phyloP scores from a whole-genome alignment of 2,113 vertebrate genomes.

The Cyrtonyx montezumae region DNA sequence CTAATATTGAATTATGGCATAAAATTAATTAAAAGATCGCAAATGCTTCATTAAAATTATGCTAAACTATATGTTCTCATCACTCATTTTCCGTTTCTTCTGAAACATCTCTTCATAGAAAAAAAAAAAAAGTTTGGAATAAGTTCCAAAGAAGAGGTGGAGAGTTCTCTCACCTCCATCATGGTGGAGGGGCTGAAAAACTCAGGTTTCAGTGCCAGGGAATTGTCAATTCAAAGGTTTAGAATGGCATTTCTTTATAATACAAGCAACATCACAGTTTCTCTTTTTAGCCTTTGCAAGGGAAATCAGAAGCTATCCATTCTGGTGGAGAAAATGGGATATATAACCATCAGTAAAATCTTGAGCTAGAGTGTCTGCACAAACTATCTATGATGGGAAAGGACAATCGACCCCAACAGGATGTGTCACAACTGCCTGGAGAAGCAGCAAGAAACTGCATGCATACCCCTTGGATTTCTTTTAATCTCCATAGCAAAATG shows the following conservation, averaged over 20 bases:
- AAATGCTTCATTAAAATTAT: not conserved
- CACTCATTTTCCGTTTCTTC: not conserved
- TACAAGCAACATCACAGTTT: rapidly evolving
- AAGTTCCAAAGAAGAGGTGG: not conserved
- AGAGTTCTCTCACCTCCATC: not conserved
- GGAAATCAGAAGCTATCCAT: not conserved
- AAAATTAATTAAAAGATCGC: not conserved
- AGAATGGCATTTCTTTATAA: not conserved
- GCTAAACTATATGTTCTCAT: not conserved
- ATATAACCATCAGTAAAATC: not conserved
- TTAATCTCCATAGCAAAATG: not conserved
- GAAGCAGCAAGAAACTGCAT: not conserved
- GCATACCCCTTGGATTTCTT: not conserved
- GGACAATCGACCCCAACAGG: not conserved
- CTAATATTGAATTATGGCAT: not conserved
- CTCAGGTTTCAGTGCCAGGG: not conserved
- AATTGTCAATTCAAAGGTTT: not conserved
- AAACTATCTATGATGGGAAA: not conserved
- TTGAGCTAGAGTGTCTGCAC: not conserved
- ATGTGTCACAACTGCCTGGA: not conserved
- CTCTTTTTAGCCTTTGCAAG: not conserved
- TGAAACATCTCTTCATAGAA: not conserved
- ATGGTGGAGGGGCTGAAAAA: not conserved
- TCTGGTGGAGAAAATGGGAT: not conserved
- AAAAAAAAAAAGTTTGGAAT: not conserved